A percentile compares a stretch with the other conserved stretches of the same genome.
These are phyloP conservation scores for Apaloderma vittatum DNA, from an alignment of 2,113 vertebrate species.

Conservation along the genomic window DNA sequence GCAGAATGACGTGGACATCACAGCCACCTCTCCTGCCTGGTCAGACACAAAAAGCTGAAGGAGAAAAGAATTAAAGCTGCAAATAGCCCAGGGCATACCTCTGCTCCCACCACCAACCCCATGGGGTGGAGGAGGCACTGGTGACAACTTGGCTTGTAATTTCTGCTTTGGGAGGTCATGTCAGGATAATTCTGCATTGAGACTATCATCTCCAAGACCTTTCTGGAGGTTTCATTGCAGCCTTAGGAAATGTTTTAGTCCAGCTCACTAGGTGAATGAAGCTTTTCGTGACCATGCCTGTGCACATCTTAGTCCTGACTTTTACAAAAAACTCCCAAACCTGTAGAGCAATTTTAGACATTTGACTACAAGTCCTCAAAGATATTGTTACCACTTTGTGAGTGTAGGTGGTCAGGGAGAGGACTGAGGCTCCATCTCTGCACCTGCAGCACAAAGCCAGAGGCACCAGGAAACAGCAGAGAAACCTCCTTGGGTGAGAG, in stretches of 20 bases:
- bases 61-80: background rate
- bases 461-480: background rate
- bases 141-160: background rate
- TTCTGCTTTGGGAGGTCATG: background rate
- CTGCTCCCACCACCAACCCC: fast-evolving
- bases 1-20: background rate
- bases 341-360: background rate
- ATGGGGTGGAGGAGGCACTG: background rate
- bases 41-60: background rate
- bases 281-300: background rate
- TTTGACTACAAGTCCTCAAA: background rate
- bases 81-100: background rate
- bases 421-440: background rate
- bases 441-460: background rate
- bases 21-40: background rate
- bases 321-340: background rate
- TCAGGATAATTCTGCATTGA: background rate
- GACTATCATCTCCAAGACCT: background rate
- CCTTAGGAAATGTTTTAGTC: background rate
- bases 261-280: background rate
- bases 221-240: background rate
- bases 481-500: background rate
- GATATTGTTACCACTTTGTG: background rate
- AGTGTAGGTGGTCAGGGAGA: background rate
- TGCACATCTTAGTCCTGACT: background rate